Evolutionary conservation across 2,113 vertebrate genomes (phyloP).

Genomic region (Cyprinodon tularosa): DNA sequence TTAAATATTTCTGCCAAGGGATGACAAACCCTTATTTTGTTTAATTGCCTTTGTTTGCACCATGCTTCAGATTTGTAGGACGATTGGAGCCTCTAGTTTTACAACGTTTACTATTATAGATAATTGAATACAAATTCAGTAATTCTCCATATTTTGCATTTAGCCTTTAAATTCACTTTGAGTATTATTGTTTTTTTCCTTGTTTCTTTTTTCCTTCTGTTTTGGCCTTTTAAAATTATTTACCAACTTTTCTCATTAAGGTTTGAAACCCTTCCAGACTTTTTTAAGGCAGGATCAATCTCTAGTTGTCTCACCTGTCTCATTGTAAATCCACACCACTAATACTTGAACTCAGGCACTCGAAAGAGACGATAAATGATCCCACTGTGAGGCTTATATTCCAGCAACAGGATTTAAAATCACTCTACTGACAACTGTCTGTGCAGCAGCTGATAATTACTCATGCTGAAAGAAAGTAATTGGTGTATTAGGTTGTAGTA

Average conservation of each 20-base stretch:
- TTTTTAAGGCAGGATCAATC: not conserved
- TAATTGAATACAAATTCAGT: not conserved
- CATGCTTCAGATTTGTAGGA: not conserved
- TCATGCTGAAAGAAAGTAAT: slow-evolving; percentile 20
- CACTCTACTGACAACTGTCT: slow-evolving; percentile 6
- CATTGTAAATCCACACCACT: not conserved
- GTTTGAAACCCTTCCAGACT: not conserved
- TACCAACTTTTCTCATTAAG: not conserved
- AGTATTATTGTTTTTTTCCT: not conserved
- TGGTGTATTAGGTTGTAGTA: slow-evolving; percentile 33
- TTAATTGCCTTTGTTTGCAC: not conserved
- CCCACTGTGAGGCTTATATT: slow-evolving; percentile 6
- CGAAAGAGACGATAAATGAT: slow-evolving; percentile 1
- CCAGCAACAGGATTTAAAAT: slow-evolving; percentile 20
- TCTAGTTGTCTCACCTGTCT: too few species aligned
- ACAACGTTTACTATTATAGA: not conserved
- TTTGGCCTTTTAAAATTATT: not conserved
- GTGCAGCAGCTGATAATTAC: slow-evolving; percentile 23
- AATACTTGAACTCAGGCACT: slow-evolving; percentile 8
- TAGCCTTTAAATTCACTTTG: not conserved
- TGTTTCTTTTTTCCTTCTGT: not conserved
- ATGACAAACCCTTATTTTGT: not conserved
- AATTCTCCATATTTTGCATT: not conserved
- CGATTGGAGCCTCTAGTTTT: not conserved
- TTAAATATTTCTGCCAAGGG: not conserved